A percentile compares a stretch with the other conserved stretches of the same genome.
These are phyloP conservation scores for Gopherus evgoodei DNA, from an alignment of 2,113 vertebrate genomes.

Conservation along the genomic window DNA sequence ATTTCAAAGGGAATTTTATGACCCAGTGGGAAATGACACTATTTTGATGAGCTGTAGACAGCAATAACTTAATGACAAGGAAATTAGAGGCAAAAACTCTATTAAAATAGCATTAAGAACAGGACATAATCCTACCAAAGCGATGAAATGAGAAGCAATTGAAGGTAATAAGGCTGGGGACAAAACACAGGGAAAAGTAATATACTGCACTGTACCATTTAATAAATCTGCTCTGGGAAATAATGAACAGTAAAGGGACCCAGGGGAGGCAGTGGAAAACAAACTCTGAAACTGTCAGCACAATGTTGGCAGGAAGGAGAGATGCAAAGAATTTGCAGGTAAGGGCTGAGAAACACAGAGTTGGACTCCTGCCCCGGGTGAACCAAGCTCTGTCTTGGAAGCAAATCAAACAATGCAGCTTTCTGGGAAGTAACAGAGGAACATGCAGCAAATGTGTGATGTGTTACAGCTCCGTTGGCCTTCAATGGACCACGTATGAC, in stretches of 20 bases:
- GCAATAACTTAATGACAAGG: constrained; percentile 39
- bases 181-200: not conserved
- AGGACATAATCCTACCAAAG: constrained; percentile 32
- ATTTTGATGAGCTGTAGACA: constrained; percentile 18
- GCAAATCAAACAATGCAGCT: not conserved
- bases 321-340: not conserved
- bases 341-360: not conserved
- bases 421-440: not conserved
- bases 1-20: constrained; percentile 10
- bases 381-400: not conserved
- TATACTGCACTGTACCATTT: rapidly evolving
- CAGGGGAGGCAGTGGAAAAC: not conserved
- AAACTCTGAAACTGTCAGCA: not conserved
- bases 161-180: not conserved
- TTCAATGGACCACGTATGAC: not conserved
- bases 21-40: constrained; percentile 23
- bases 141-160: constrained; percentile 34
- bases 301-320: not conserved
- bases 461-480: not conserved
- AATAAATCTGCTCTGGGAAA: not conserved
- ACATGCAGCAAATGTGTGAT: not conserved
- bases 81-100: constrained; percentile 44
- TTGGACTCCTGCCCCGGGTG: not conserved
- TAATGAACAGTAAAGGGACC: not conserved
- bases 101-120: constrained; percentile 34